Conservation (phyloP, 2,888 invertebrate species). For the Lasioglossum oenotherae region DNA sequence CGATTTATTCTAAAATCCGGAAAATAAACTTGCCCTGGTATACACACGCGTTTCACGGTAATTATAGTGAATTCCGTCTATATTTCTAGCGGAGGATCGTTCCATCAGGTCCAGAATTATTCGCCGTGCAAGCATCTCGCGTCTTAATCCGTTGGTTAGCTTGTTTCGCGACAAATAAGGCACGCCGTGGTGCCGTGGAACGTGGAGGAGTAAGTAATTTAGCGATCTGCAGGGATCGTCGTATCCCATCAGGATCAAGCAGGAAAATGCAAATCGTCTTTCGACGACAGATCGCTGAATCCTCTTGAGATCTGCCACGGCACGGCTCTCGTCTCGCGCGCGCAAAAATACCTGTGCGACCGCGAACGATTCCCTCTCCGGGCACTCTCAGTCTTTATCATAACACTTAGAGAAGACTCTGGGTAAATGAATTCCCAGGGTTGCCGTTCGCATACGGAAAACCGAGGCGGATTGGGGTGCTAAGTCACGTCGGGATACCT, state of each 20-base stretch:
- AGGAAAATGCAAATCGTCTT: conserved; percentile 70
- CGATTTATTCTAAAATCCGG: too few relatives aligned
- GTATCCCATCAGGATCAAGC: conserved; percentile 50
- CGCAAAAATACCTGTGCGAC: conserved; percentile 59
- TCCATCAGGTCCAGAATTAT: not conserved
- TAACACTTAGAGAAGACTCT: conserved; percentile 61
- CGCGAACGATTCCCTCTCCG: conserved; percentile 58
- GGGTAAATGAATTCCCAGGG: conserved; percentile 70
- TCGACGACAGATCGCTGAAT: conserved; percentile 68
- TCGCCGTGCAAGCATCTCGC: not conserved
- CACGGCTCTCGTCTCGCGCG: conserved; percentile 57
- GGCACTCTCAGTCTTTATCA: conserved; percentile 72
- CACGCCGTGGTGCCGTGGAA: conserved; percentile 47
- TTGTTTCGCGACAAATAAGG: conserved; percentile 44
- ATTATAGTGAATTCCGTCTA: not conserved
- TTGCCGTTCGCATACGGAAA: conserved; percentile 61
- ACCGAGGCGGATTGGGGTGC: conserved; percentile 21
- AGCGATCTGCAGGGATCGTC: conserved; percentile 66
- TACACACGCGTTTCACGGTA: not conserved
- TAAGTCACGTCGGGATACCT: conserved; percentile 64
- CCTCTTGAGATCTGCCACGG: conserved; percentile 62
- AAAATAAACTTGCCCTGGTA: too few relatives aligned
- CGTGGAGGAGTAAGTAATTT: conserved; percentile 72
- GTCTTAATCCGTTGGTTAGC: conserved; percentile 35
- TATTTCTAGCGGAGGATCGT: not conserved